phyloP scores from a whole-genome alignment of 2,113 vertebrate species.

The Coturnix japonica region DNA sequence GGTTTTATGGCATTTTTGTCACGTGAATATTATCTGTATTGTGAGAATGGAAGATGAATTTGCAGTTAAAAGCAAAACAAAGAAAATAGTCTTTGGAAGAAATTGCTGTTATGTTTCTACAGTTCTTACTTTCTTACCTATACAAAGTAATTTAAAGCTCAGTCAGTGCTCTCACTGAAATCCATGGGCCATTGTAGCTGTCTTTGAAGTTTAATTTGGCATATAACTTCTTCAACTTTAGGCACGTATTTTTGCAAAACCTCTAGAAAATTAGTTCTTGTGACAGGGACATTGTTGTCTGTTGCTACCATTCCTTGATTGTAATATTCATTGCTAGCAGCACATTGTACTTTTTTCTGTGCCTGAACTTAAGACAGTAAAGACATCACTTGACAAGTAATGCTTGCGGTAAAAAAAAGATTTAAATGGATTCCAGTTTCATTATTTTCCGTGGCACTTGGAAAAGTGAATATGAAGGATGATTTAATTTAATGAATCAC shows the following conservation, averaged over 20 bases:
- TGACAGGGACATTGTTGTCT: not conserved
- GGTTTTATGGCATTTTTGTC: not conserved
- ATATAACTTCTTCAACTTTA: not conserved
- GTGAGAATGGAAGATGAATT: not conserved
- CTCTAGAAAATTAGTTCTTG: not conserved
- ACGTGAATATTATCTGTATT: not conserved
- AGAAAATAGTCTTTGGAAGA: not conserved
- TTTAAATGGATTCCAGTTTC: constrained; percentile 13
- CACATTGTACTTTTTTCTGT: not conserved
- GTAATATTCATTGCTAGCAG: not conserved
- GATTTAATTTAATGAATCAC: constrained; percentile 17
- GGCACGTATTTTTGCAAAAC: constrained; percentile 15
- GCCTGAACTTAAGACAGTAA: not conserved
- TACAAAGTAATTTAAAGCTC: not conserved
- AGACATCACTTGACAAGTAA: not conserved
- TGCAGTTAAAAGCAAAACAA: not conserved
- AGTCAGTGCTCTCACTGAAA: not conserved
- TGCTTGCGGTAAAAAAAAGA: not conserved
- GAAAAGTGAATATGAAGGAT: constrained; percentile 13
- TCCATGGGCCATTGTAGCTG: not conserved
- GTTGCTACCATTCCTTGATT: not conserved
- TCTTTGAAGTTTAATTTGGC: constrained; percentile 5
- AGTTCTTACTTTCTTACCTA: not conserved
- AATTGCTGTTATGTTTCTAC: not conserved
- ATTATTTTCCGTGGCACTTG: constrained; percentile 15